Evolutionary conservation across 2,113 vertebrate species (phyloP).

Genomic region (Glareola pratincola): DNA sequence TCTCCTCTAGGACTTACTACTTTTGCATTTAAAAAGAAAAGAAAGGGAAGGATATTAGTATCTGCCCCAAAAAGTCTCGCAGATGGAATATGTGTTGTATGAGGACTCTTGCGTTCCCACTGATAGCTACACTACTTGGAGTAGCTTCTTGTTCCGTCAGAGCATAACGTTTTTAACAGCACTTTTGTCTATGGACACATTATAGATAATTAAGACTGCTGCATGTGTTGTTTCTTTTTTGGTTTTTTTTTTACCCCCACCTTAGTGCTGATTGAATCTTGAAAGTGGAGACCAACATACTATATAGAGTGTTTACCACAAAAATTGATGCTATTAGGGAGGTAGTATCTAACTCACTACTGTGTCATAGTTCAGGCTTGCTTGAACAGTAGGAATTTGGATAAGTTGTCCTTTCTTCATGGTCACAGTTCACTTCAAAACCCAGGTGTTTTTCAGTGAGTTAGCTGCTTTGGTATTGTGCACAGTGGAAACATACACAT

Average conservation of each 20-base stretch:
- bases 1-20: not conserved
- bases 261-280: not conserved
- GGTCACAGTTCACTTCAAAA: not conserved
- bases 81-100: not conserved
- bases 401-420: not conserved
- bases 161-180: not conserved
- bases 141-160: not conserved
- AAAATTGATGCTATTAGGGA: rapidly evolving
- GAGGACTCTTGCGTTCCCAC: not conserved
- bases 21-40: not conserved
- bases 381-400: not conserved
- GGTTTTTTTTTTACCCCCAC: not conserved
- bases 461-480: not conserved
- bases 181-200: not conserved
- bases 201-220: not conserved
- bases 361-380: not conserved
- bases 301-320: not conserved
- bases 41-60: not conserved
- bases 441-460: not conserved
- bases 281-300: not conserved
- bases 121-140: not conserved
- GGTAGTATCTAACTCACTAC: not conserved
- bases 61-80: not conserved
- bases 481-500: not conserved
- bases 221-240: not conserved